These are phyloP conservation scores for Isurus oxyrinchus DNA, from an alignment of 2,113 vertebrate genomes.

Conservation along the genomic window DNA sequence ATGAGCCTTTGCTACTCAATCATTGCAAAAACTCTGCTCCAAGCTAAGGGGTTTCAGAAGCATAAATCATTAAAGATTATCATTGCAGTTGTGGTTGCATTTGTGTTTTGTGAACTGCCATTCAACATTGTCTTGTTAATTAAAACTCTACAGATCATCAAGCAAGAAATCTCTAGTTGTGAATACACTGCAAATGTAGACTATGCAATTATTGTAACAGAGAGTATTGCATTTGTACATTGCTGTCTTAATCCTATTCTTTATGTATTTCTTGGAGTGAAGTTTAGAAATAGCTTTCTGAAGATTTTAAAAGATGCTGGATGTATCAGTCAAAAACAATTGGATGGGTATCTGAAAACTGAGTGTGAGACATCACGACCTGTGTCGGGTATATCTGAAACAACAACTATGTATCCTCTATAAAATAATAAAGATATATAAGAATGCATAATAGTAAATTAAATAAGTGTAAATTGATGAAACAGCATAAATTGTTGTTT, in stretches of 20 bases:
- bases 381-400: slow-evolving; percentile 43
- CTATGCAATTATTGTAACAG: slow-evolving; percentile 42
- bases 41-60: slow-evolving; percentile 47
- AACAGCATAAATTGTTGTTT: not conserved
- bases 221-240: slow-evolving; percentile 54
- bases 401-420: slow-evolving; percentile 47
- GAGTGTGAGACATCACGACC: slow-evolving; percentile 48
- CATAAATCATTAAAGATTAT: slow-evolving; percentile 55
- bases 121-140: slow-evolving; percentile 49
- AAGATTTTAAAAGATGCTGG: slow-evolving; percentile 49
- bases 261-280: slow-evolving; percentile 55
- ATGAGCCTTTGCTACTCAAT: slow-evolving; percentile 52
- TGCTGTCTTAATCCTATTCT: slow-evolving; percentile 57
- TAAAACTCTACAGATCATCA: slow-evolving; percentile 27
- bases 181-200: slow-evolving; percentile 35
- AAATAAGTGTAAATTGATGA: not conserved
- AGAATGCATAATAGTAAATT: not conserved
- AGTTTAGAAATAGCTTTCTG: slow-evolving; percentile 54
- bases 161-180: not conserved
- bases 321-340: slow-evolving; percentile 39
- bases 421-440: slow-evolving; percentile 34
- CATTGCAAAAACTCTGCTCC: slow-evolving; percentile 51
- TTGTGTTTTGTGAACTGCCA: slow-evolving; percentile 53
- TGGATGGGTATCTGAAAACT: slow-evolving; percentile 31
- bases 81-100: slow-evolving; percentile 47